Evolutionary conservation across 2,113 vertebrate species (phyloP).

Genomic region (Electrona antarctica): DNA sequence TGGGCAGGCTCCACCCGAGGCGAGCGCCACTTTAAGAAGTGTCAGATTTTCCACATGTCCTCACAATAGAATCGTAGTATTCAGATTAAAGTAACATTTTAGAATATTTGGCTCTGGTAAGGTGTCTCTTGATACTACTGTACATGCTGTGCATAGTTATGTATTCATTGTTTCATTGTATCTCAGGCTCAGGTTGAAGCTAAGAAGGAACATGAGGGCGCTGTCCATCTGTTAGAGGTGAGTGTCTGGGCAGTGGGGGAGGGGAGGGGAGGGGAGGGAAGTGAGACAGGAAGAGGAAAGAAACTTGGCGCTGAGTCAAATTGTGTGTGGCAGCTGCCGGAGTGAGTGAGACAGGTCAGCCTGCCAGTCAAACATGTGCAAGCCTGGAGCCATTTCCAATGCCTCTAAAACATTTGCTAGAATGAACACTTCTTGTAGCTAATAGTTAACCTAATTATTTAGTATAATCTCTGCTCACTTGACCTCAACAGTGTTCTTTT

Average conservation of each 20-base stretch:
- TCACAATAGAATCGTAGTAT: too few species aligned
- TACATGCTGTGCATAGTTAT: too few species aligned
- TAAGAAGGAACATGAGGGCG: constrained; percentile 97
- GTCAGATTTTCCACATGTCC: too few species aligned
- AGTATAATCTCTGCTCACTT: too few species aligned
- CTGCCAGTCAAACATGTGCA: constrained; percentile 12
- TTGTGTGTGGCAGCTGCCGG: constrained; percentile 42
- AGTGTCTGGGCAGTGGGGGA: constrained; percentile 64
- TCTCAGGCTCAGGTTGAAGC: constrained; percentile 98
- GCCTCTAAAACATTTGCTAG: constrained; percentile 2
- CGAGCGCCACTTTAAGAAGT: too few species aligned
- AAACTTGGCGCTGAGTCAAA: constrained; percentile 20
- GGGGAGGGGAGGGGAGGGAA: background rate
- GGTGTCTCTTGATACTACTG: too few species aligned
- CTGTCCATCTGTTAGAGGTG: constrained; percentile 97
- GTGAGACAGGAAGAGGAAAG: background rate
- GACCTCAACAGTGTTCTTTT: background rate
- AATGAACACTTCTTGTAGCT: too few species aligned
- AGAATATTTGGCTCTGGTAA: too few species aligned
- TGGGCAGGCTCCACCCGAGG: too few species aligned
- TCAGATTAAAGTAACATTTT: too few species aligned
- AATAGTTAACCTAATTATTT: too few species aligned
- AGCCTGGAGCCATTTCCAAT: constrained; percentile 24
- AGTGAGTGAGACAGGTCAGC: constrained; percentile 12
- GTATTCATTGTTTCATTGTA: constrained; percentile 45